Evolutionary conservation across 2,888 invertebrate species (phyloP), one percentile per base, ranked within the genome.

Genomic region (Dermolepida albohirtum): DNA sequence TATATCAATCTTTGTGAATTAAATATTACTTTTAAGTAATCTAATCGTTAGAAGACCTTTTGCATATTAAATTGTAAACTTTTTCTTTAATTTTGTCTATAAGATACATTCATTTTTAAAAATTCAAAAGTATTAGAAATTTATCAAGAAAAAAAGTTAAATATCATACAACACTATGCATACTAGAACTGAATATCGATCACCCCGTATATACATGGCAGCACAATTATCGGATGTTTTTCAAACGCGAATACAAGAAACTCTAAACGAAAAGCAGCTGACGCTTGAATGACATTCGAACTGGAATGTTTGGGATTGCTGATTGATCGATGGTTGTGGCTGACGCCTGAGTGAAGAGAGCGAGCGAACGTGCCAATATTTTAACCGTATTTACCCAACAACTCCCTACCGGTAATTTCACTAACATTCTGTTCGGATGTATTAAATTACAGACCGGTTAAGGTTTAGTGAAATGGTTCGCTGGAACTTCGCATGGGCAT

Each of bases 241-340:
- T 77, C 73, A 75, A 74, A 71, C 68, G 72, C 73, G 75, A 75
- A 75, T 76, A 75, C 72, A 71, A 71, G 72, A 74, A 76, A 77
- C 71, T 71, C 74, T 73, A 73, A 73, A 70, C 74, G 76, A 76
- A 78, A 79, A 75, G 75, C 75, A 70, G 67, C 70, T 70, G 77
- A 76, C 77, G 77, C 75, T 74, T 78, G 78, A 79, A 72, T 79
- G 78, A 78, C 79, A 77, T 76, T 73, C 73, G 74, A 74, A 71
- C 74, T 72, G 74, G 78, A 77, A 78, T 77, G 78, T 75, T 78
- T 76, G 74, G 77, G 76, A 79, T 77, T 75, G 76, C 77, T 78
- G 79, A 80, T 79, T 79, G 80, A 80, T 80, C 78, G 79, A 79
- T 79, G 78, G 77, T 76, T 76, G 74, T 74, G 69, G 34, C 69